These are phyloP conservation scores for Benitochromis conjunctus DNA, from an alignment of 2,113 vertebrate genomes.

Conservation along the genomic window DNA sequence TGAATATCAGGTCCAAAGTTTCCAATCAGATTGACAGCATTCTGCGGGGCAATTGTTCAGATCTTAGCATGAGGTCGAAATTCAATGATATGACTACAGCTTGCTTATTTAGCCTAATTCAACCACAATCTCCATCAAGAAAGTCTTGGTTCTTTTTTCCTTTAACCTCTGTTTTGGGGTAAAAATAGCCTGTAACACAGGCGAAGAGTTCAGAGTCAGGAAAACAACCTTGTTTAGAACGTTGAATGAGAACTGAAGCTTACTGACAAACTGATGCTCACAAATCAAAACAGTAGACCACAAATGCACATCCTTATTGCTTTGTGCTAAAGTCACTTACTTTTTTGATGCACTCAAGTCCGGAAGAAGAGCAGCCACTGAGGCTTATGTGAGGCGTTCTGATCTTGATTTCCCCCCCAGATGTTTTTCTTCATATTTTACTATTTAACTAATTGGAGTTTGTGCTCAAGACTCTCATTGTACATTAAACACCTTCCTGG, in stretches of 20 bases:
- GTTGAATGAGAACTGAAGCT: conserved; percentile 28
- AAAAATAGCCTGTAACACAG: conserved; percentile 31
- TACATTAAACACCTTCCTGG: neutral
- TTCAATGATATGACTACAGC: conserved; percentile 26
- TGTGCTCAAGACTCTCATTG: neutral
- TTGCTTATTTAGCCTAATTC: conserved; percentile 21
- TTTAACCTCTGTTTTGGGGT: neutral
- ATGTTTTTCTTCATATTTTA: neutral
- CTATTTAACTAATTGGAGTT: neutral
- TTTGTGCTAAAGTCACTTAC: neutral
- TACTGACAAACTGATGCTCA: conserved; percentile 2
- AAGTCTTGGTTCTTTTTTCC: conserved; percentile 6
- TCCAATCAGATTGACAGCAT: conserved; percentile 40
- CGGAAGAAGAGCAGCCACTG: fast-evolving
- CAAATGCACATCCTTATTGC: neutral
- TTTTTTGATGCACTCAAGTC: neutral
- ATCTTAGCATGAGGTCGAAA: conserved; percentile 37
- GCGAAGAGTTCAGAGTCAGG: conserved; percentile 5
- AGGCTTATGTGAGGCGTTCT: neutral
- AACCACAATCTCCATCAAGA: conserved; percentile 41
- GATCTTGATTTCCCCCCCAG: neutral
- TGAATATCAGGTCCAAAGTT: conserved; percentile 25
- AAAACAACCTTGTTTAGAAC: neutral
- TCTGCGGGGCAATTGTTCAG: conserved; percentile 26
- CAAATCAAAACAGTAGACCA: neutral